Base-by-base conservation (phyloP, 37 sponge, comb jelly and placozoan genomes). In the Lycopodina hypogea region DNA sequence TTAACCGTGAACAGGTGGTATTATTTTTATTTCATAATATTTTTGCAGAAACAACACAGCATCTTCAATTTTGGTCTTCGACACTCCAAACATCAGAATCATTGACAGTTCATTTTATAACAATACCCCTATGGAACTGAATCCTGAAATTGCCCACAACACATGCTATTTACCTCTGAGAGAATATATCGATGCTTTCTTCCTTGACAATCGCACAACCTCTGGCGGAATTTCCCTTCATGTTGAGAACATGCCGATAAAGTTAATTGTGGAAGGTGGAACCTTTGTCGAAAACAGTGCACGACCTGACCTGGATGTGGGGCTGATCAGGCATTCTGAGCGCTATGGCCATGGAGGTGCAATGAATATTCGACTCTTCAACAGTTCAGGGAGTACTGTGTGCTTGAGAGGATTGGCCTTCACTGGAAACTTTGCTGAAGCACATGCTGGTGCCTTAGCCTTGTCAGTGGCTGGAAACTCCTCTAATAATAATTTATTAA, bases 301-400 rank as follows among this genome's bases (percentile, higher is more conserved):
- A 9, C n/a, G 81, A 35, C 39, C 55, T 28, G 67, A 81, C 57
- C 21, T 53, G n/a, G 41, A 59, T 17, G 55, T 45, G 9, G 53
- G 71, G 24, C 38, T 79, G 19, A 61, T 71, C 0, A 28, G 68
- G 19, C 52, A n/a, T 0, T 74, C 69, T 8, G 7, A 32, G 2
- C 0, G 19, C 6, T 81, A 70, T 57, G 91, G 83, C 52, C 91
- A 86, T 33, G 90, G 86, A 42, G 91, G 87, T 18, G 91, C 74
- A 18, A 42, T 83, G 50, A 68, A 53, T 30, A 41, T 86, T 7
- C 64, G 86, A 0, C 69, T 82, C 1, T 12, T 74, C 33, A 57
- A 64, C 29, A 71, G 76, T 45, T 48, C 52, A 19, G 17, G 60
- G 23, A 56, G 73, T 2, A 32, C 21, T 14, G 55, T 90, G 18